These are phyloP conservation scores for Anthonomus grandis DNA, from an alignment of 1,140 invertebrate genomes.

Conservation along the genomic window DNA sequence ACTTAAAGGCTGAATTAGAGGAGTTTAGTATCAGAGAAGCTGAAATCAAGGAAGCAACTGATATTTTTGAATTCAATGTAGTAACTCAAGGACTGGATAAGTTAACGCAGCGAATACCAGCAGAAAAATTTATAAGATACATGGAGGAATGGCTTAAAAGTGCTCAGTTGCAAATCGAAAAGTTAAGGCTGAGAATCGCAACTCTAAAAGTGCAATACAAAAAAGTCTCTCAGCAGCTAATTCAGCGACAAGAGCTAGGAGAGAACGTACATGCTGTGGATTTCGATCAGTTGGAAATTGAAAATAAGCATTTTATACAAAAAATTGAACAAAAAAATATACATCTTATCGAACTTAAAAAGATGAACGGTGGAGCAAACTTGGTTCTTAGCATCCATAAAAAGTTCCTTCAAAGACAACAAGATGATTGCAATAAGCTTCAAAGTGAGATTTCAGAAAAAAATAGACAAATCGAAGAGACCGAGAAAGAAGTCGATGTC, in stretches of 20 bases:
- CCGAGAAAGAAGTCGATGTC: constrained; percentile 29
- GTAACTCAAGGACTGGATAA: constrained; percentile 42
- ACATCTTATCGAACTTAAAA: constrained; percentile 47
- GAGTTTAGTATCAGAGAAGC: constrained; percentile 39
- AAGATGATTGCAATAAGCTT: constrained; percentile 26
- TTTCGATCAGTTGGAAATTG: constrained; percentile 51
- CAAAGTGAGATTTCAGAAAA: constrained; percentile 28
- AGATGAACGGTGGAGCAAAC: constrained; percentile 44
- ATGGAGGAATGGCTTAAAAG: constrained; percentile 49
- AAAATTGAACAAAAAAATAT: constrained; percentile 48
- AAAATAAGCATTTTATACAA: constrained; percentile 47
- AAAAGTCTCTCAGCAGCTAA: constrained; percentile 42
- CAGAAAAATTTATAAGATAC: constrained; percentile 49
- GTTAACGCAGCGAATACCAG: constrained; percentile 48
- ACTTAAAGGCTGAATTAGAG: constrained; percentile 45
- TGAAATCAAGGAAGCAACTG: constrained; percentile 37
- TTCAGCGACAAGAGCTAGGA: constrained; percentile 47
- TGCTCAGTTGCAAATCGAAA: constrained; percentile 43
- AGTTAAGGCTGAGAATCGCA: constrained; percentile 46
- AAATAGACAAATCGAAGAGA: constrained; percentile 27
- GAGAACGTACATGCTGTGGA: constrained; percentile 50
- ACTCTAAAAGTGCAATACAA: constrained; percentile 42
- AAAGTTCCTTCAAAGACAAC: constrained; percentile 37
- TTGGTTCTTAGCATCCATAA: constrained; percentile 39
- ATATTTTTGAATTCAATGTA: constrained; percentile 47